These are phyloP conservation scores for Helicoverpa zea DNA, from an alignment of 1,140 invertebrate genomes.

Conservation along the genomic window DNA sequence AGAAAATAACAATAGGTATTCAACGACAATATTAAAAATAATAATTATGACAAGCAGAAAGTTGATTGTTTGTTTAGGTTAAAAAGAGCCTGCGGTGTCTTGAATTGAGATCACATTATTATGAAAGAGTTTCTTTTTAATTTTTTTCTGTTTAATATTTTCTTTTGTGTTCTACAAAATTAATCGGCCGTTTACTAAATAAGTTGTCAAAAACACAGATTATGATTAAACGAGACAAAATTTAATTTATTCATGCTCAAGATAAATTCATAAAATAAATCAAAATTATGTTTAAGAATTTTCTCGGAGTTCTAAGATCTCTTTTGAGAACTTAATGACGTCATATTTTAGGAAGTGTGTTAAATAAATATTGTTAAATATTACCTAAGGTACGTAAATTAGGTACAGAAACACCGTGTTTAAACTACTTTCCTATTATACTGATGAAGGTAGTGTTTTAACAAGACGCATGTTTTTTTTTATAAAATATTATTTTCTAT, in stretches of 20 bases:
- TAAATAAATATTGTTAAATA: background rate
- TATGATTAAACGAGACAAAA: conserved; percentile 43
- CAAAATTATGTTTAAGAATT: conserved; percentile 6
- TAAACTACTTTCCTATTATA: background rate
- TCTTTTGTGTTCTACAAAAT: conserved; percentile 46
- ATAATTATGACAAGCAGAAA: conserved; percentile 11
- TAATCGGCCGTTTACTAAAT: conserved; percentile 38
- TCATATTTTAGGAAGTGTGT: background rate
- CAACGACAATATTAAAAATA: conserved; percentile 11
- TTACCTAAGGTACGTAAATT: background rate
- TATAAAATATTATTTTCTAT: too few relatives aligned
- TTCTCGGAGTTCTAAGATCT: background rate
- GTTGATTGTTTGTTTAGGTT: conserved; percentile 20
- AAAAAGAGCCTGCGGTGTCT: conserved; percentile 26
- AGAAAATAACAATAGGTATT: background rate
- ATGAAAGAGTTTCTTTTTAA: background rate
- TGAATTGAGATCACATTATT: conserved; percentile 9
- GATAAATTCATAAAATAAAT: conserved; percentile 6
- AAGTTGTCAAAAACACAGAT: conserved; percentile 44
- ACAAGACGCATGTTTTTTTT: too few relatives aligned
- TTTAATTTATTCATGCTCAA: conserved; percentile 33
- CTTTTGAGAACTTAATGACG: conserved; percentile 1
- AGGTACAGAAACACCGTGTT: background rate
- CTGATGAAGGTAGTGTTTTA: too few relatives aligned
- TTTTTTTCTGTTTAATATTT: conserved; percentile 31